Evolutionary conservation across 2,113 vertebrate species (phyloP).

Genomic region (Vulpes vulpes): DNA sequence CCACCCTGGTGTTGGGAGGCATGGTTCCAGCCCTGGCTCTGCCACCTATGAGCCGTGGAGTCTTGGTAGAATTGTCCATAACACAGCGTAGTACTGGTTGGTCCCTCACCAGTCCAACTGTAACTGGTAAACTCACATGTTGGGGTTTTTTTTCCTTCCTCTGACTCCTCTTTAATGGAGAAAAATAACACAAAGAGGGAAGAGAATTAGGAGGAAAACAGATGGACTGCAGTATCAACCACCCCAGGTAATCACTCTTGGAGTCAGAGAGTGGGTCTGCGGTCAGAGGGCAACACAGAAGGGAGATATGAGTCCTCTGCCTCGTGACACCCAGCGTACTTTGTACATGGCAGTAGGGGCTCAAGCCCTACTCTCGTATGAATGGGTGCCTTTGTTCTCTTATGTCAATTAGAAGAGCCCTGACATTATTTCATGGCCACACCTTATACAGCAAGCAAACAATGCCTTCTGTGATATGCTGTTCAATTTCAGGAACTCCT

Average conservation of each 20-base stretch:
- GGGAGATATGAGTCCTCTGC: background rate
- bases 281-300: rapidly evolving
- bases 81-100: background rate
- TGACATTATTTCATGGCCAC: background rate
- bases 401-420: background rate
- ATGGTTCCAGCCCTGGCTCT: background rate
- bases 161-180: background rate
- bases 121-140: background rate
- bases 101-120: background rate
- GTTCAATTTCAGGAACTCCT: background rate
- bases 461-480: background rate
- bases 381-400: background rate
- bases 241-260: background rate
- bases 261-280: background rate
- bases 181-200: background rate
- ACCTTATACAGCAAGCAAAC: background rate
- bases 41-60: rapidly evolving
- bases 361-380: background rate
- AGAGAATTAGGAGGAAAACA: background rate
- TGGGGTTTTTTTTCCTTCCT: background rate
- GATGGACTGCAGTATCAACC: background rate
- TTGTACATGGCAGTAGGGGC: background rate
- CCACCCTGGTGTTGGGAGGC: background rate
- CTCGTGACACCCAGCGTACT: background rate
- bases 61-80: background rate